Base-by-base conservation (phyloP, 2,113 vertebrate species). In the Pseudopipra pipra region DNA sequence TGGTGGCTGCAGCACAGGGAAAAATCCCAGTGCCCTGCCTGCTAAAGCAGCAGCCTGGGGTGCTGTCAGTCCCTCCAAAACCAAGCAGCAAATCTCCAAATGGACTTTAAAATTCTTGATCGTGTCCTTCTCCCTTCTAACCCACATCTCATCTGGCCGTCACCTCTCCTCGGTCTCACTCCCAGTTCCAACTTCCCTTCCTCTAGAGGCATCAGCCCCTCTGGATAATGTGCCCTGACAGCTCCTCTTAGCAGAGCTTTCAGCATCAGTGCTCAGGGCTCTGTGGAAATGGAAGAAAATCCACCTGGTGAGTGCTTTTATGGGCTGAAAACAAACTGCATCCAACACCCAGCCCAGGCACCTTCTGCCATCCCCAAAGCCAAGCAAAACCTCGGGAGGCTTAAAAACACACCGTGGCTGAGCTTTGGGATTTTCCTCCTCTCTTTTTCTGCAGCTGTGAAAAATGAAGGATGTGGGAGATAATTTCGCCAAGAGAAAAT, bases 171-270 rank as follows among this genome's bases (percentile, higher is more conserved):
- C 0, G 2, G 58, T 39, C 47, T 84, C 10, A 18, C 73, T 77
- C 86, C 3, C 27, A 7, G 70, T 84, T 92, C 82, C 78, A 66
- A 24, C 72, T 83, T 85, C 18, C 85, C 75, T 85, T 76, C 68
- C 71, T 90, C 85, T 8, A 10, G 77, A 87, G 94, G 81, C 25
- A 3, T 95, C 41, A 33, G 54, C 73, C 80, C 83, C 91, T 93
- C 93, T 77, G 82, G 92, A 76, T 97, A 95, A 97, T 90, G 92
- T 63, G 67, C 91, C 81, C 94, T 91, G 93, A 95, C 93, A 96
- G 82, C 70, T 95, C 68, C 88, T 98, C 80, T 96, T 75, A 78
- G 56, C 65, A 55, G 72, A 79, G 83, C 88, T 75, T 54, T 89
- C 92, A 77, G 70, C 88, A 67, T 67, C 14, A 1, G 6, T 55